Base-by-base conservation (phyloP, 2,888 invertebrate genomes). In the Melolontha melolontha region DNA sequence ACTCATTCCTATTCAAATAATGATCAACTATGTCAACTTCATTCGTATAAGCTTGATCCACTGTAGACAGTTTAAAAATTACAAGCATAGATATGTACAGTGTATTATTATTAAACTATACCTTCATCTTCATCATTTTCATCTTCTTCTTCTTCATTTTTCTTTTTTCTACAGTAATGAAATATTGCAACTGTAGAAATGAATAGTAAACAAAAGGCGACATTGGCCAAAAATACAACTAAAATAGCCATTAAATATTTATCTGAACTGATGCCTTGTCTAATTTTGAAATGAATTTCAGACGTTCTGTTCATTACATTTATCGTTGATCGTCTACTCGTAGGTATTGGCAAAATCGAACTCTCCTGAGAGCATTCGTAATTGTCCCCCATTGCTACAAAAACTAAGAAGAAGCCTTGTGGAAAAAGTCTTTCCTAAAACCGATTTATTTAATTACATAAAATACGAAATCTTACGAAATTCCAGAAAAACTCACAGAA, bases 361-460 rank as follows among this genome's bases (percentile, higher is more conserved):
- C 71, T 75, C 39, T 77, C 76, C 71, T 79, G 77, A 0, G 83
- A 82, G 71, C 89, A 89, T 7, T 88, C 88, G 34, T 84, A 85
- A 72, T 92, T 90, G 0, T 88, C 88, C 0, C 90, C 88, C 80
- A 90, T 90, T 70, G 91, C 90, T 54, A 92, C 90, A 76, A 94
- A 88, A 1, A 94, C 92, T 41, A 94, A 86, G 83, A 92, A 94
- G 83, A 94, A 94, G 0, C 92, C 92, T 6, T 84, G 76, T 0
- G 89, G 89, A 78, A 88, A 91, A 6, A 22, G 29, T 16, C 34
- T 49, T 34, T 65, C 16, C 66, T 69, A 14, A 14, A 66, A 55
- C n/a, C 27, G 29, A 49, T 17, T n/a, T 10, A 49, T 17, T n/a
- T 10, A 42, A 4, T 12, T 11, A n/a, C 5, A 14, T 5, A 6